Conservation (phyloP, 2,113 vertebrate species). For the Apistogramma diplotaenia region DNA sequence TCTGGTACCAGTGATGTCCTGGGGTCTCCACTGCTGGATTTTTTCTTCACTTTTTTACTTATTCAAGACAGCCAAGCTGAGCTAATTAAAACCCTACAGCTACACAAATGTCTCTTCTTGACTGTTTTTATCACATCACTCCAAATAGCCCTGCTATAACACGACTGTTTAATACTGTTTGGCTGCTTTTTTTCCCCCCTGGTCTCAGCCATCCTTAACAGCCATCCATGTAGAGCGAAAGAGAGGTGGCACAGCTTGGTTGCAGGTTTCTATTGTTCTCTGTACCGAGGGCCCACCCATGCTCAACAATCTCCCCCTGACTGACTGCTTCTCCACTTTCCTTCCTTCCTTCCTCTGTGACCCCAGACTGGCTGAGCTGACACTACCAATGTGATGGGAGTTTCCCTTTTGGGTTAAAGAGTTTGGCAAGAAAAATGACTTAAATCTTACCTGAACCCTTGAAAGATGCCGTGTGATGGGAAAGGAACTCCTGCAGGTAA, state of each 20-base stretch:
- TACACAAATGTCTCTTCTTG: neutral
- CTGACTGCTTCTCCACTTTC: constrained; percentile 41
- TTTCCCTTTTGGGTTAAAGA: neutral
- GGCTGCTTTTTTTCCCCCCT: neutral
- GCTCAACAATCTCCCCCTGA: constrained; percentile 46
- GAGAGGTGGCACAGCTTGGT: constrained; percentile 6
- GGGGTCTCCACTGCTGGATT: neutral
- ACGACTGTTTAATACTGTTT: neutral
- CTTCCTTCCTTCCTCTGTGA: constrained; percentile 55
- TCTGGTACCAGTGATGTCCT: neutral
- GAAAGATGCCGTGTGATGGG: constrained; percentile 84
- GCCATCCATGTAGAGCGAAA: neutral
- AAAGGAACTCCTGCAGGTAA: constrained; percentile 86
- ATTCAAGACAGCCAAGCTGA: too few species aligned
- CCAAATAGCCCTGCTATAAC: neutral
- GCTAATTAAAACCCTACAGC: neutral
- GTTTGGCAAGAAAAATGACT: neutral
- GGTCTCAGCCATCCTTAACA: neutral
- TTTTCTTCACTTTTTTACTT: too few species aligned
- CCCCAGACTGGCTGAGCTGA: neutral
- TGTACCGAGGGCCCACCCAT: constrained; percentile 37
- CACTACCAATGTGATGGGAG: constrained; percentile 10
- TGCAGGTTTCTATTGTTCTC: constrained; percentile 48
- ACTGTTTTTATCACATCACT: neutral
- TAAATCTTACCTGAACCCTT: constrained; percentile 75